Conservation (phyloP, 2,888 invertebrate species). For the Spisula solida region DNA sequence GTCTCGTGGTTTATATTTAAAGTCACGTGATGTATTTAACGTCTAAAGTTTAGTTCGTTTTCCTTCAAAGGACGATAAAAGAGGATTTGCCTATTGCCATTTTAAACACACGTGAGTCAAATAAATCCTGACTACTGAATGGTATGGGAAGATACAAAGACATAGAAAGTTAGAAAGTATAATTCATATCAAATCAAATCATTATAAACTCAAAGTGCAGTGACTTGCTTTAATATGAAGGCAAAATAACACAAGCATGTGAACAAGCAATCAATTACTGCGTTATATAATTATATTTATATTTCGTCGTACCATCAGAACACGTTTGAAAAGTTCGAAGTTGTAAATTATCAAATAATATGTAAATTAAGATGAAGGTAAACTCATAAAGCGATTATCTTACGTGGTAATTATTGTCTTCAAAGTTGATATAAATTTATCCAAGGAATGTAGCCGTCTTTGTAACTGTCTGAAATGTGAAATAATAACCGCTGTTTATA, state of each 20-base stretch:
- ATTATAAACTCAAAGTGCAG: too few species aligned
- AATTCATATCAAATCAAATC: too few species aligned
- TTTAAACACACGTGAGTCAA: not conserved
- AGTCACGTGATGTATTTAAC: not conserved
- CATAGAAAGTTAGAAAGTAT: not conserved
- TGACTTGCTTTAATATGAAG: too few species aligned
- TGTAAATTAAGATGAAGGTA: slow-evolving; percentile 8
- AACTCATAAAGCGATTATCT: slow-evolving; percentile 11
- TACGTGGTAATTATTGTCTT: slow-evolving; percentile 15
- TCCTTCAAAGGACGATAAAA: not conserved
- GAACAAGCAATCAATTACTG: not conserved
- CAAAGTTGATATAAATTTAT: slow-evolving; percentile 13
- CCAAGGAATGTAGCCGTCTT: not conserved
- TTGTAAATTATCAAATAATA: slow-evolving; percentile 23
- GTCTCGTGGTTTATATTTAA: not conserved
- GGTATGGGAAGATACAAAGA: not conserved
- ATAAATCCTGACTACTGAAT: too few species aligned
- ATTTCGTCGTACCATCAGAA: not conserved
- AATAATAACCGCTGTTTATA: not conserved
- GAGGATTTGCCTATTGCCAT: not conserved
- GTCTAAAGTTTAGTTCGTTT: not conserved
- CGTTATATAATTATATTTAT: not conserved
- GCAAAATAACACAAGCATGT: not conserved
- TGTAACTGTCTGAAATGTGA: not conserved
- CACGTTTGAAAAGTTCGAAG: slow-evolving; percentile 17